Evolutionary conservation across 2,888 invertebrate species (phyloP).

Genomic region (Ophonus ardosiacus): DNA sequence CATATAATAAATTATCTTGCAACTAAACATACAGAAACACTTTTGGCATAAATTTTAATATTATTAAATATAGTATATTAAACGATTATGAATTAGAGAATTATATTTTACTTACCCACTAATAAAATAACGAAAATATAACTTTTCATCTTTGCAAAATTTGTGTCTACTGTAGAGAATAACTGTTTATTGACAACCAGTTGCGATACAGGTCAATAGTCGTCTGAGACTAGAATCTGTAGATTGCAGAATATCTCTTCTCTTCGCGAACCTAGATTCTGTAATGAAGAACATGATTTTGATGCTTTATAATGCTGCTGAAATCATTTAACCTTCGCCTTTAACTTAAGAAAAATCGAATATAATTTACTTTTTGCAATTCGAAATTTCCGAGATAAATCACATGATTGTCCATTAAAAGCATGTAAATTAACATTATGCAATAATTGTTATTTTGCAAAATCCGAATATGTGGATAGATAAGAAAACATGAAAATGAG

Average conservation of each 20-base stretch:
- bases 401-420: background rate
- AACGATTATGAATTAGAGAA: background rate
- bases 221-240: background rate
- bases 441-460: constrained; percentile 16
- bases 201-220: background rate
- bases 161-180: background rate
- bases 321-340: background rate
- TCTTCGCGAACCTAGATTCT: background rate
- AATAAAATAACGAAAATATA: background rate
- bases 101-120: constrained; percentile 18
- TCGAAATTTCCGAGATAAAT: background rate
- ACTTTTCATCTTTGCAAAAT: background rate
- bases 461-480: background rate
- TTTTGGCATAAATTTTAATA: background rate
- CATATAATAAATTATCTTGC: no score
- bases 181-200: background rate
- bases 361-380: background rate
- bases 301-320: background rate
- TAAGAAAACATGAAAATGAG: no score
- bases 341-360: background rate
- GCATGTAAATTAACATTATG: background rate
- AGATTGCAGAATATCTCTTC: background rate
- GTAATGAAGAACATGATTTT: background rate
- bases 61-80: background rate
- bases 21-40: background rate